Percentiles rank a stretch among this genome's conserved stretches.
phyloP scores from a whole-genome alignment of 2,113 vertebrate species.

The Meleagris gallopavo region DNA sequence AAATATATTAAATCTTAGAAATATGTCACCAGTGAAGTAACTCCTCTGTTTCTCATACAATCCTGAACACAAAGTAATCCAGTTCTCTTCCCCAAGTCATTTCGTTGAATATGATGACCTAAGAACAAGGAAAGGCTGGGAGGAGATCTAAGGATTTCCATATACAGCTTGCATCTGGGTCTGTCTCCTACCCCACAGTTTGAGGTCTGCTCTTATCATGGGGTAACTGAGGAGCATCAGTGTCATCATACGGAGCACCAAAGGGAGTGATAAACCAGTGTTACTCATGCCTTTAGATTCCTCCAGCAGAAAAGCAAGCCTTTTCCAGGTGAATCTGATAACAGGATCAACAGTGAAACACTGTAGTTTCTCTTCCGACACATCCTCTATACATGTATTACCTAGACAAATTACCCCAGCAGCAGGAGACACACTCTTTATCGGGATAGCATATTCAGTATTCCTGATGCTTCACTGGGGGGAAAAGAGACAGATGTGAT shows the following conservation, averaged over 20 bases:
- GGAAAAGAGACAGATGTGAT: neutral
- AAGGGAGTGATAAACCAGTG: neutral
- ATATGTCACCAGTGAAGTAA: neutral
- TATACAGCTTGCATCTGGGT: rapidly evolving
- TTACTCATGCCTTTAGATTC: neutral
- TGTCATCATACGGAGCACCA: neutral
- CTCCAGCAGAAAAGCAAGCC: neutral
- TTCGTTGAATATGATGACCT: neutral
- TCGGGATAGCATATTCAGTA: slow-evolving; percentile 50
- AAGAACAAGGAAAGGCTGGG: neutral
- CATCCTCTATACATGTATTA: neutral
- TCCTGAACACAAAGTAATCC: neutral
- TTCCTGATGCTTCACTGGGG: neutral
- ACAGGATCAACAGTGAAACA: neutral
- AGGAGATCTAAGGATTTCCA: neutral
- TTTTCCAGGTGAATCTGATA: neutral
- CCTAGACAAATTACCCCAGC: slow-evolving; percentile 10
- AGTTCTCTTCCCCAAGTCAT: neutral
- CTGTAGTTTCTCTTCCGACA: neutral
- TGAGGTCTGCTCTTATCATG: neutral
- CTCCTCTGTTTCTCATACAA: neutral
- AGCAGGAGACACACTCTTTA: slow-evolving; percentile 13
- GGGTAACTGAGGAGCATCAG: neutral
- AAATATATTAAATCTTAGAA: neutral
- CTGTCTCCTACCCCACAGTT: neutral